Evolutionary conservation across 1,140 invertebrate genomes (phyloP).

Genomic region (Drosophila ohnishii): DNA sequence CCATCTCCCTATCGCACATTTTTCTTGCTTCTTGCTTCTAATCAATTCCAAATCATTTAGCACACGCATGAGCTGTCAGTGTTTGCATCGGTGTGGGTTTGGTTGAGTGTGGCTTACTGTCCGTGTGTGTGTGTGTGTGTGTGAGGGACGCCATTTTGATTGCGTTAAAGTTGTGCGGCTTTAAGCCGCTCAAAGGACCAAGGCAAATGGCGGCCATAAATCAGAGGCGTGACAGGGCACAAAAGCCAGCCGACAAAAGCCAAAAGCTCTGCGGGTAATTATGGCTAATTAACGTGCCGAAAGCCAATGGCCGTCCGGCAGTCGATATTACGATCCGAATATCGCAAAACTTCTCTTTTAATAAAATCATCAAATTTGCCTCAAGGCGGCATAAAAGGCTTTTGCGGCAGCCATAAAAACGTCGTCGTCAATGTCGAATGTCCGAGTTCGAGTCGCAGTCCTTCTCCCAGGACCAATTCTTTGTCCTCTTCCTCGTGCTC

Average conservation of each 20-base stretch:
- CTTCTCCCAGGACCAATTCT: conserved; percentile 9
- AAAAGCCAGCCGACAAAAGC: conserved; percentile 75
- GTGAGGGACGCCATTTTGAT: conserved; percentile 55
- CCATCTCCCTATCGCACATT: conserved; percentile 4
- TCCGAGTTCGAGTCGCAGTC: conserved; percentile 6
- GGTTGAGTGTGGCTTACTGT: not conserved
- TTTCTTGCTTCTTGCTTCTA: conserved; percentile 58
- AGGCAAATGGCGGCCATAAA: conserved; percentile 64
- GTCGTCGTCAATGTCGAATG: conserved; percentile 61
- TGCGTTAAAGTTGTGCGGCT: conserved; percentile 67
- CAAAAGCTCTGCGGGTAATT: conserved; percentile 78
- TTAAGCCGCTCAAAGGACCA: conserved; percentile 55
- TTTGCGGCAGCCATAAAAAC: conserved; percentile 70
- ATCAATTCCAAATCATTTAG: conserved; percentile 80
- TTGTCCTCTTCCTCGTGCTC: not conserved
- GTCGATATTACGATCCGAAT: conserved; percentile 53
- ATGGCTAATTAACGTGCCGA: conserved; percentile 75
- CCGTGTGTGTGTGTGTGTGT: not conserved
- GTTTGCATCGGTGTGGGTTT: conserved; percentile 5
- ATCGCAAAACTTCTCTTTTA: conserved; percentile 60
- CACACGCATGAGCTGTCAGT: conserved; percentile 75
- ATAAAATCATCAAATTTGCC: conserved; percentile 80
- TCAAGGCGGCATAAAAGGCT: conserved; percentile 62
- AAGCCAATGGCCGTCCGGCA: conserved; percentile 17
- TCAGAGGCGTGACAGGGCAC: conserved; percentile 77